Conservation (phyloP, 2,797 vertebrate species). For the Esox lucius region DNA sequence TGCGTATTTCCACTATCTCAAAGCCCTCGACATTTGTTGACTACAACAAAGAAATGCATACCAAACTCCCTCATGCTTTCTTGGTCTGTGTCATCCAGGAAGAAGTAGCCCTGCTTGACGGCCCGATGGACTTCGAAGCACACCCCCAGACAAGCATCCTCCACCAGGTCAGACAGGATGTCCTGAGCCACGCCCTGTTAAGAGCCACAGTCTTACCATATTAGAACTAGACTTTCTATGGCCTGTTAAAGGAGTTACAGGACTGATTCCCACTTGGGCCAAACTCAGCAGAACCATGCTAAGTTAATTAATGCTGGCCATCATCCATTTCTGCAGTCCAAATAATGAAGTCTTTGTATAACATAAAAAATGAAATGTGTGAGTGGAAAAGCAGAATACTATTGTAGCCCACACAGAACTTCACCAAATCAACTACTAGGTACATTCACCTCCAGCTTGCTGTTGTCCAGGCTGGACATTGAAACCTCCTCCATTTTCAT, state of each 20-base stretch:
- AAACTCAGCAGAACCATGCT: background rate
- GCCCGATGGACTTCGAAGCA: constrained; percentile 95
- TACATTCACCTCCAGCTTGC: constrained; percentile 89
- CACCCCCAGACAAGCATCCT: constrained; percentile 95
- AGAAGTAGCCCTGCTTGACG: constrained; percentile 95
- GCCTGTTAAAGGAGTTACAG: background rate
- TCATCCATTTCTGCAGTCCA: background rate
- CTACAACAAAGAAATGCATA: constrained; percentile 57
- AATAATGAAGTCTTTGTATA: background rate
- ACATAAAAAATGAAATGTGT: background rate
- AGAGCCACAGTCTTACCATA: background rate
- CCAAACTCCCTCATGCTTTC: constrained; percentile 98
- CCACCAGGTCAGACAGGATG: constrained; percentile 94
- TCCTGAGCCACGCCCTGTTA: constrained; percentile 91
- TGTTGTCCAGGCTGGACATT: constrained; percentile 97
- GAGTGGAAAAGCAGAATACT: background rate
- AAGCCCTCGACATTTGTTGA: background rate
- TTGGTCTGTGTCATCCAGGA: constrained; percentile 92
- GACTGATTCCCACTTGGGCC: background rate
- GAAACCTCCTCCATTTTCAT: constrained; percentile 99
- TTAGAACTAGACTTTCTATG: background rate
- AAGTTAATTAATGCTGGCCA: background rate
- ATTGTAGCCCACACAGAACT: background rate
- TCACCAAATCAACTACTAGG: background rate
- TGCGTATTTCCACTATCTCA: background rate